These are phyloP conservation scores for Bibio marci DNA, from an alignment of 2,888 invertebrate species.

Conservation along the genomic window DNA sequence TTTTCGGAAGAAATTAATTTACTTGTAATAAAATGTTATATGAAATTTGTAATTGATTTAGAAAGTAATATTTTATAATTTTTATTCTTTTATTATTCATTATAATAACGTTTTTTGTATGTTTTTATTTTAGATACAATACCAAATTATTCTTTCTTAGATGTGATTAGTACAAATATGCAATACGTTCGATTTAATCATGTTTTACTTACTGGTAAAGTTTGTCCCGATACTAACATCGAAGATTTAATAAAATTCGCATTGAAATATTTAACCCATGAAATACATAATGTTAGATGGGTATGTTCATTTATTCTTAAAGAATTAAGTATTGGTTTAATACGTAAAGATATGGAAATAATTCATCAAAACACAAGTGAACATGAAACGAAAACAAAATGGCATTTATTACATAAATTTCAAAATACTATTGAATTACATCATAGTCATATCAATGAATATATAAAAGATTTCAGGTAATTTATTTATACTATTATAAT, in stretches of 20 bases:
- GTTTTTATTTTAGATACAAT: too few relatives aligned
- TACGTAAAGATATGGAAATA: constrained; percentile 22
- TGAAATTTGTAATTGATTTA: constrained; percentile 8
- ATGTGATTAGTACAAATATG: too few relatives aligned
- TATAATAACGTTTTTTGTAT: too few relatives aligned
- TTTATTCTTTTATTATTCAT: too few relatives aligned
- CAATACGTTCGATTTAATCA: too few relatives aligned
- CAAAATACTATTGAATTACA: constrained; percentile 20
- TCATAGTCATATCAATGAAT: constrained; percentile 18
- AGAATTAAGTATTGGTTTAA: constrained; percentile 18
- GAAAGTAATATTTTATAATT: too few relatives aligned
- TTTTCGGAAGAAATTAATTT: constrained; percentile 44
- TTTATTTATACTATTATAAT: not conserved
- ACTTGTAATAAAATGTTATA: constrained; percentile 19
- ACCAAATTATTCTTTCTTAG: too few relatives aligned
- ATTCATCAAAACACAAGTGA: constrained; percentile 12
- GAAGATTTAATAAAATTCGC: constrained; percentile 22
- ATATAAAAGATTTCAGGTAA: constrained; percentile 23
- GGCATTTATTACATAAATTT: constrained; percentile 24
- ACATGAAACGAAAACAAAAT: constrained; percentile 12
- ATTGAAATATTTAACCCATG: constrained; percentile 19
- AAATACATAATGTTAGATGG: constrained; percentile 17
- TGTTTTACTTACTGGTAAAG: too few relatives aligned
- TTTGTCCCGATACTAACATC: constrained; percentile 8
- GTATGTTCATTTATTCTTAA: constrained; percentile 17